A percentile compares a stretch with the other conserved stretches of the same genome.
Evolutionary conservation across 2,797 vertebrate genomes (phyloP).

Genomic region (Syngnathus rostellatus): DNA sequence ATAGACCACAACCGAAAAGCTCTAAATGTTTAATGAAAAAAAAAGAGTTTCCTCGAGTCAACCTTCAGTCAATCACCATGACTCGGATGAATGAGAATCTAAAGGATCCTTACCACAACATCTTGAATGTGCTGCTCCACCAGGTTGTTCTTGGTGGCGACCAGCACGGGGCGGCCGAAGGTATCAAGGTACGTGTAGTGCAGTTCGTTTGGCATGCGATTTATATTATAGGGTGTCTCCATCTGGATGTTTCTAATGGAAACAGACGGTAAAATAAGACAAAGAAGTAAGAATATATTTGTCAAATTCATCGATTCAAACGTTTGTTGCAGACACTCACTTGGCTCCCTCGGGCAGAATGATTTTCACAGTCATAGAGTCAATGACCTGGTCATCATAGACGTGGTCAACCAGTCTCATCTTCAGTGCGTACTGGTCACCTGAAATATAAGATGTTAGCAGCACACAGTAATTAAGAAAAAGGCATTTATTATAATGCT

Average conservation of each 20-base stretch:
- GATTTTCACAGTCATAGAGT: conserved; percentile 88
- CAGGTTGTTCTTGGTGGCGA: conserved; percentile 89
- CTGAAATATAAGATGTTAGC: conserved; percentile 47
- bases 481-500: neutral
- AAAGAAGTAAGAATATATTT: neutral
- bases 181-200: conserved; percentile 97
- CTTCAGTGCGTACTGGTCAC: conserved; percentile 95
- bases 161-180: conserved; percentile 89
- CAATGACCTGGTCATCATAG: conserved; percentile 95
- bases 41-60: neutral
- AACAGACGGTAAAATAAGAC: neutral
- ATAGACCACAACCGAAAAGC: too few relatives aligned
- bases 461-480: too few relatives aligned
- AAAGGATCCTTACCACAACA: conserved; percentile 76
- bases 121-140: conserved; percentile 99
- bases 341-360: conserved; percentile 94
- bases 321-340: conserved; percentile 60
- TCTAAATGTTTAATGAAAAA: too few relatives aligned
- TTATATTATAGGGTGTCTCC: conserved; percentile 88
- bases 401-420: conserved; percentile 97
- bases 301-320: neutral
- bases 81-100: neutral
- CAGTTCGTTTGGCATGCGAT: conserved; percentile 81
- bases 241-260: conserved; percentile 84
- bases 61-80: neutral